These are phyloP conservation scores for Spodoptera exigua DNA, from an alignment of 2,888 invertebrate genomes.

Conservation along the genomic window DNA sequence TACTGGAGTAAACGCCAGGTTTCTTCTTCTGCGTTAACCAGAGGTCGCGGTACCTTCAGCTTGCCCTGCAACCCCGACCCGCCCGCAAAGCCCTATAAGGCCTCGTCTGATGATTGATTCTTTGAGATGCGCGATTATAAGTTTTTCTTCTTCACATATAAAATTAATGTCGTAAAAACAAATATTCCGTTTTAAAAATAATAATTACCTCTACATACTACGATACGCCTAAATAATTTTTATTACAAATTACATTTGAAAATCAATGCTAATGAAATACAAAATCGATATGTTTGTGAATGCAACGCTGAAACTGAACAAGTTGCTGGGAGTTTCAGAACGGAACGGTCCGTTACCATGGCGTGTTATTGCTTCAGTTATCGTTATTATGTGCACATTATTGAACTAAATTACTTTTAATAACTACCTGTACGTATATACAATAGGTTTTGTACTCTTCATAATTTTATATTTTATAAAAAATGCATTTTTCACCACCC, in stretches of 20 bases:
- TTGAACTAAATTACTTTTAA: constrained; percentile 43
- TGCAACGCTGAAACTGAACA: constrained; percentile 41
- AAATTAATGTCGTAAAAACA: too few species aligned
- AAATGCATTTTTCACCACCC: too few species aligned
- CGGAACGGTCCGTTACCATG: constrained; percentile 71
- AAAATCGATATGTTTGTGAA: constrained; percentile 42
- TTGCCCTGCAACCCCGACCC: too few species aligned
- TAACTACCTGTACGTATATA: not conserved
- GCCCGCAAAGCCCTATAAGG: too few species aligned
- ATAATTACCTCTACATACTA: not conserved
- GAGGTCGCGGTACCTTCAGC: too few species aligned
- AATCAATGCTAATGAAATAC: constrained; percentile 27
- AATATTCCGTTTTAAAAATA: not conserved
- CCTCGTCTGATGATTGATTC: too few species aligned
- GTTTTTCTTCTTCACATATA: too few species aligned
- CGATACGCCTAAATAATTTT: too few species aligned
- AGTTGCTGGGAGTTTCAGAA: constrained; percentile 63
- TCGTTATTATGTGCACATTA: constrained; percentile 47
- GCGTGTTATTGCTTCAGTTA: constrained; percentile 48
- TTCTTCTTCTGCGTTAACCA: too few species aligned
- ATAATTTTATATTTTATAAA: too few species aligned
- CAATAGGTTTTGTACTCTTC: not conserved
- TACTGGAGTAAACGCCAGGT: too few species aligned
- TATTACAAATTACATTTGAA: not conserved
- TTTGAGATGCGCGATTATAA: too few species aligned